Evolutionary conservation across 2,888 invertebrate species (phyloP), one percentile per base, ranked within the genome.

Genomic region (Caenorhabditis uteleia): DNA sequence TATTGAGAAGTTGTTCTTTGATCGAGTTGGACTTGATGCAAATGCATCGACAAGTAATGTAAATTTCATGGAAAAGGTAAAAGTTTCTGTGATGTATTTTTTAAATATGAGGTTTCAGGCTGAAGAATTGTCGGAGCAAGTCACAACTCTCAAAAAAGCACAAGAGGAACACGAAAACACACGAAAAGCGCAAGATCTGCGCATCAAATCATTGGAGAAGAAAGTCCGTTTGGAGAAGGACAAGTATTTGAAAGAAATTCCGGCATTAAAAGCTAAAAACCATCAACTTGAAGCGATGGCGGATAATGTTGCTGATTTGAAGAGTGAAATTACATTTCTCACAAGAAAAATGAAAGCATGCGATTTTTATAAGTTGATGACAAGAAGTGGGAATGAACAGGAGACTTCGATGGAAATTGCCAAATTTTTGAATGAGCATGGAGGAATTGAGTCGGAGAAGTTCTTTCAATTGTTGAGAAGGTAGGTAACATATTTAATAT

Each of bases 1-100:
- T 20, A 48, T 66, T 3, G 66, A 66, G n/a, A 66, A 60, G 12
- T 43, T 66, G 18, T 66, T 44, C 26, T 66, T 66, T 33, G 58
- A 65, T 44, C 44, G 49, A 10, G 25, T 33, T 7, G 44, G 12
- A 8, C 29, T 20, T 12, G 45, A 48, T 2, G 49, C 10, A 1
- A 21, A 20, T n/a, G 31, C 14, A 33, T 21, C 20, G 12, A 10
- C 6, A 5, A 21, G n/a, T n/a, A n/a, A n/a, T n/a, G n/a, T n/a
- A n/a, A n/a, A n/a, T n/a, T n/a, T n/a, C n/a, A n/a, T 34, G 20
- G 58, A 54, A 43, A 55, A 43, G 34, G 42, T 27, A 25, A 21
- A 16, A 12, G 12, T 38, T 42, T 12, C 26, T 34, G 18, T 26
- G n/a, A 40, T 38, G 6, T 16, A 23, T 23, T 40, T 33, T 26